Evolutionary conservation across 2,888 invertebrate genomes (phyloP).

Genomic region (Leptopilina drosophilae): DNA sequence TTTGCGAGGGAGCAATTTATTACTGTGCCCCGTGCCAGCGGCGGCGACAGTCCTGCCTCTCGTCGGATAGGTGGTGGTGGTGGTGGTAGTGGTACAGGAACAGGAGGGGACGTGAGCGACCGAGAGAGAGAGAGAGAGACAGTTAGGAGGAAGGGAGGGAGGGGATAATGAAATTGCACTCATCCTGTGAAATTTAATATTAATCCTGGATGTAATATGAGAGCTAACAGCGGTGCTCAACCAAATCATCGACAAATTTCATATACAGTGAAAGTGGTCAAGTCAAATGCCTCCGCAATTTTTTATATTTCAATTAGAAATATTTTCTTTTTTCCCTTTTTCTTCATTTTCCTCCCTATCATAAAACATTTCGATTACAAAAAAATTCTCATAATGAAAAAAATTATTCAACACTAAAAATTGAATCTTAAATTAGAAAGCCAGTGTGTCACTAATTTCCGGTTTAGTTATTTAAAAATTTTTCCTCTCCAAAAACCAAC

Average conservation of each 20-base stretch:
- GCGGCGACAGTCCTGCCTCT: slow-evolving; percentile 59
- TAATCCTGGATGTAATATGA: slow-evolving; percentile 73
- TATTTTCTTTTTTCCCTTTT: neutral
- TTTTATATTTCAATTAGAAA: neutral
- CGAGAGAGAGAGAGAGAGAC: slow-evolving; percentile 42
- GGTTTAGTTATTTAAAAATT: too few relatives aligned
- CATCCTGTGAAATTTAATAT: slow-evolving; percentile 75
- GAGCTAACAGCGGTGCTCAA: slow-evolving; percentile 68
- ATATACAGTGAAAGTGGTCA: neutral
- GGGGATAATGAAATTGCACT: slow-evolving; percentile 74
- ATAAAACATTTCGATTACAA: too few relatives aligned
- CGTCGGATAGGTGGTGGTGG: slow-evolving; percentile 2
- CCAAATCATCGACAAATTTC: slow-evolving; percentile 47
- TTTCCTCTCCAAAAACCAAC: too few relatives aligned
- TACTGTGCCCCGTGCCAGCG: slow-evolving; percentile 56
- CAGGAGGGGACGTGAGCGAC: slow-evolving; percentile 27
- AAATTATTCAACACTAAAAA: too few relatives aligned
- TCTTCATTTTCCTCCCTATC: too few relatives aligned
- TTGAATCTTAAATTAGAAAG: too few relatives aligned
- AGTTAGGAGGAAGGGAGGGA: slow-evolving; percentile 36
- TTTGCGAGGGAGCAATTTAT: slow-evolving; percentile 66
- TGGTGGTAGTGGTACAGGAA: slow-evolving; percentile 42
- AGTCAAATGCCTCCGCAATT: slow-evolving; percentile 23
- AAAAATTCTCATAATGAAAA: too few relatives aligned
- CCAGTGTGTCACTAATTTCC: too few relatives aligned